Evolutionary conservation across 2,113 vertebrate genomes (phyloP).

Genomic region (Pollimyrus isidori): DNA sequence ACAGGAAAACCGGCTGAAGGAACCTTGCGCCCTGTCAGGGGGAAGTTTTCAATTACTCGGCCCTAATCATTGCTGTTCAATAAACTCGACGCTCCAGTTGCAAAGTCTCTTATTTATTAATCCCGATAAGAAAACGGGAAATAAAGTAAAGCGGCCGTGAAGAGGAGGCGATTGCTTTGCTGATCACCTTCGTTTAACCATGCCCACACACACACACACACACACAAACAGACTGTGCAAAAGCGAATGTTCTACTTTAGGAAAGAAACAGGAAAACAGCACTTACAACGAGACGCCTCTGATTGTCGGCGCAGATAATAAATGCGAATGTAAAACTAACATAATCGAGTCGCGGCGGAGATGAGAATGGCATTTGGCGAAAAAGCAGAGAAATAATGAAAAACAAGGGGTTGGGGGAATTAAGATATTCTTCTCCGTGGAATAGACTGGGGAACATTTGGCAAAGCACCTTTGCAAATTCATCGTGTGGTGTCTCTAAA

Average conservation of each 20-base stretch:
- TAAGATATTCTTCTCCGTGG: neutral
- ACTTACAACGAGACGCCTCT: neutral
- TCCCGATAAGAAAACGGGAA: neutral
- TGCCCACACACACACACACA: neutral
- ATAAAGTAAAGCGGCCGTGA: neutral
- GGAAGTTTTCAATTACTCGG: slow-evolving; percentile 19
- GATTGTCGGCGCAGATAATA: neutral
- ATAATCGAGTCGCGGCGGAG: neutral
- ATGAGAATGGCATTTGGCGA: slow-evolving; percentile 1
- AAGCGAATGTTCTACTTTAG: neutral
- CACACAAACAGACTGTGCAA: neutral
- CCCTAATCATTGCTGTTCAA: slow-evolving; percentile 16
- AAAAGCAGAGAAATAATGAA: neutral
- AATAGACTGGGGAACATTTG: neutral
- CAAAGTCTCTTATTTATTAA: neutral
- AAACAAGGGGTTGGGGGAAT: slow-evolving; percentile 5
- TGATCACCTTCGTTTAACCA: neutral
- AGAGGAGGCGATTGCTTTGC: neutral
- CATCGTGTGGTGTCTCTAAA: neutral
- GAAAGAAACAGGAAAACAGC: neutral
- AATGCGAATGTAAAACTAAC: neutral
- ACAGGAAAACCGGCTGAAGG: slow-evolving; percentile 11
- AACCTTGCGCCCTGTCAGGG: neutral
- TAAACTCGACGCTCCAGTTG: neutral
- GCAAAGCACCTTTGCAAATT: neutral